These are phyloP conservation scores for Pardalotus punctatus DNA, from an alignment of 2,113 vertebrate genomes.

Conservation along the genomic window DNA sequence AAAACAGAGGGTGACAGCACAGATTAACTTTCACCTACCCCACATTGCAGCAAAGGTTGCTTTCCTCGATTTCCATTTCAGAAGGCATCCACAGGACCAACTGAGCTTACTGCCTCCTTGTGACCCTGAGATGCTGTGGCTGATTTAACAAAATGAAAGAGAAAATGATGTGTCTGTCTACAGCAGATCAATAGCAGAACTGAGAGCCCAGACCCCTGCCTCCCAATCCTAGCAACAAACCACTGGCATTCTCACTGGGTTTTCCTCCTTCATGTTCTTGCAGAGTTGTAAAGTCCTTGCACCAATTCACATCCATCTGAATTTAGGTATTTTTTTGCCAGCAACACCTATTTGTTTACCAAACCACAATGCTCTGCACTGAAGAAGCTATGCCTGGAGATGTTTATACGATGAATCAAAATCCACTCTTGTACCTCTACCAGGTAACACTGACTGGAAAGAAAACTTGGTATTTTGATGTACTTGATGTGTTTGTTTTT, in stretches of 20 bases:
- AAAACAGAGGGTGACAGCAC: background rate
- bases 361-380: background rate
- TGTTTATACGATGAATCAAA: background rate
- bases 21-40: background rate
- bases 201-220: background rate
- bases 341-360: background rate
- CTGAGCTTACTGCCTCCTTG: background rate
- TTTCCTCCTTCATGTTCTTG: background rate
- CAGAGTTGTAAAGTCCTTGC: background rate
- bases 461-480: background rate
- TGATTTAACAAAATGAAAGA: background rate
- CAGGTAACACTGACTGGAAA: background rate
- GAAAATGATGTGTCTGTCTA: background rate
- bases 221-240: background rate
- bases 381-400: background rate
- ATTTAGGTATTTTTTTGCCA: background rate
- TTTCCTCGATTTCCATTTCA: background rate
- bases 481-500: background rate
- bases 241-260: background rate
- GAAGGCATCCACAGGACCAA: background rate
- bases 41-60: background rate
- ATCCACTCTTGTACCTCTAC: background rate
- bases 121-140: background rate
- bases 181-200: background rate
- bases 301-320: background rate